Percentiles rank a stretch among this genome's conserved stretches.
Conservation (phyloP, 2,113 vertebrate species). For the Melanostigma gelatinosum region DNA sequence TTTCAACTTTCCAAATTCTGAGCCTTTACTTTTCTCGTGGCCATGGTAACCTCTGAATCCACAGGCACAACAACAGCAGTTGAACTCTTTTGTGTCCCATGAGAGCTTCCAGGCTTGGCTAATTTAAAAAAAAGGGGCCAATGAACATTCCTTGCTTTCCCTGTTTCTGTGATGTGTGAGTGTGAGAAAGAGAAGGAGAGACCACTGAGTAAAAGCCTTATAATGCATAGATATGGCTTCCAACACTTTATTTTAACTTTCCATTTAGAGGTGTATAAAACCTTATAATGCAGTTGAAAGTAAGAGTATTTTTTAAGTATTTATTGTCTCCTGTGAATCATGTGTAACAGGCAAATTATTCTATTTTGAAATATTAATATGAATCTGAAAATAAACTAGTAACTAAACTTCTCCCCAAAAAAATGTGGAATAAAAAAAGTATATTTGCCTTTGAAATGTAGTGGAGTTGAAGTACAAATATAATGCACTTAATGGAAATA, state of each 20-base stretch:
- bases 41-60: conserved; percentile 71
- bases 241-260: neutral
- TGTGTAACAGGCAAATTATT: neutral
- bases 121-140: conserved; percentile 61
- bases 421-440: too few relatives aligned
- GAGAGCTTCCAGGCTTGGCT: conserved; percentile 59
- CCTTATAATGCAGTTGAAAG: neutral
- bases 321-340: neutral
- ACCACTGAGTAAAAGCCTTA: conserved; percentile 19
- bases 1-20: conserved; percentile 69
- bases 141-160: conserved; percentile 57
- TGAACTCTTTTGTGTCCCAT: conserved; percentile 63
- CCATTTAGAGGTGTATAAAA: neutral
- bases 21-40: conserved; percentile 57
- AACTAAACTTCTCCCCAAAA: too few relatives aligned
- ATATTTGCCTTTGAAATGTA: too few relatives aligned
- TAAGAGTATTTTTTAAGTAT: neutral
- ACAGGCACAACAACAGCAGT: conserved; percentile 67
- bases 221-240: neutral
- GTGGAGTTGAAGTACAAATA: too few relatives aligned
- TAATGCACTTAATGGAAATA: too few relatives aligned
- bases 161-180: conserved; percentile 19
- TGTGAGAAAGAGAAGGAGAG: conserved; percentile 21
- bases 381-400: neutral
- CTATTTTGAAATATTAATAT: neutral